Conservation (phyloP, 2,888 invertebrate species). For the Andrena marginata region DNA sequence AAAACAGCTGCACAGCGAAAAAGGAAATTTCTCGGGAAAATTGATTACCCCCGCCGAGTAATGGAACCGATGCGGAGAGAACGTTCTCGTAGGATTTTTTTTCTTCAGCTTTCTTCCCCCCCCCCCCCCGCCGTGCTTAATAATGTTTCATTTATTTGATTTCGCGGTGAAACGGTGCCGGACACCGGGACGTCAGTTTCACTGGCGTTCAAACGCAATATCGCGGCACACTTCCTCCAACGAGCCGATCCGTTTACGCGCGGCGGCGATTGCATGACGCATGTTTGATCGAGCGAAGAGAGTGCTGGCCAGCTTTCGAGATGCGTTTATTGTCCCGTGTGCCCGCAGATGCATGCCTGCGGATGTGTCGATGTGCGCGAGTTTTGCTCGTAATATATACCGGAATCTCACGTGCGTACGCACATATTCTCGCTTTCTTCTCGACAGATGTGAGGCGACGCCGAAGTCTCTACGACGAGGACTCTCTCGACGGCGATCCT, state of each 20-base stretch:
- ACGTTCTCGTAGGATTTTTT: slow-evolving; percentile 8
- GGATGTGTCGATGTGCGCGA: slow-evolving; percentile 49
- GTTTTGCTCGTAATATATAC: slow-evolving; percentile 44
- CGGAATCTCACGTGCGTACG: slow-evolving; percentile 71
- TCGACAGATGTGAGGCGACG: slow-evolving; percentile 84
- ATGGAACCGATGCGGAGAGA: slow-evolving; percentile 3
- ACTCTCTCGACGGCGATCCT: slow-evolving; percentile 84
- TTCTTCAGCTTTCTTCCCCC: neutral
- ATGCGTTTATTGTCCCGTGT: slow-evolving; percentile 1
- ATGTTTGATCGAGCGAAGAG: slow-evolving; percentile 21
- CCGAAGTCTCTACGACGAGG: slow-evolving; percentile 83
- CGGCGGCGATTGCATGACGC: slow-evolving; percentile 38
- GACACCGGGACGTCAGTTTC: neutral
- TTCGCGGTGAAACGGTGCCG: neutral
- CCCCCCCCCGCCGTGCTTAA: neutral
- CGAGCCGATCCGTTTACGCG: neutral
- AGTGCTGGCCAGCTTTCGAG: slow-evolving; percentile 10
- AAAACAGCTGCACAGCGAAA: neutral
- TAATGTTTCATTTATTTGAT: slow-evolving; percentile 8
- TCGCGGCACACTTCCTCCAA: neutral
- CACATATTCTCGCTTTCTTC: slow-evolving; percentile 79
- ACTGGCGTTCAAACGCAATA: neutral
- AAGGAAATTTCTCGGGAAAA: neutral
- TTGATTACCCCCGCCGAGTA: slow-evolving; percentile 5
- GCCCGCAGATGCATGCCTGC: slow-evolving; percentile 44